These are phyloP conservation scores for Xenopus petersii DNA, from an alignment of 2,797 vertebrate species.

Conservation along the genomic window DNA sequence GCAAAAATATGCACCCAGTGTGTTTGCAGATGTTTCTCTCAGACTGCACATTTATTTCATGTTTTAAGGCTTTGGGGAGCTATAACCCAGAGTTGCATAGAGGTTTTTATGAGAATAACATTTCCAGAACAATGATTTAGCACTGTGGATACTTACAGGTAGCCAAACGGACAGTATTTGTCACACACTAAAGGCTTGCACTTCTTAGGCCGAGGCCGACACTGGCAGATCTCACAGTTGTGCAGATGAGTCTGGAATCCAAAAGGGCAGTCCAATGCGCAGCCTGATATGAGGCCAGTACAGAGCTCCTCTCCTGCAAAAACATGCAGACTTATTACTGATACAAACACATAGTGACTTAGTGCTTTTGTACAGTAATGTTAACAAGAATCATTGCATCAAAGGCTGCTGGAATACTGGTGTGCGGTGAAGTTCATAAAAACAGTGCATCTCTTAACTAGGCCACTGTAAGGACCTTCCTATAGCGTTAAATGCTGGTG, in stretches of 20 bases:
- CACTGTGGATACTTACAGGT: conserved; percentile 72
- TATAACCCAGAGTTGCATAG: conserved; percentile 27
- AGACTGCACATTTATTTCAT: conserved; percentile 38
- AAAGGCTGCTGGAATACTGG: too few relatives aligned
- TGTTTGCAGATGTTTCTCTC: background rate
- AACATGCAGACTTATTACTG: background rate
- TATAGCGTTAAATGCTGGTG: too few relatives aligned
- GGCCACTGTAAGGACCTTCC: too few relatives aligned
- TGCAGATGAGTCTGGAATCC: conserved; percentile 77
- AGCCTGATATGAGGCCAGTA: conserved; percentile 67
- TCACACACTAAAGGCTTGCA: conserved; percentile 79
- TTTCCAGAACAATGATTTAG: conserved; percentile 28
- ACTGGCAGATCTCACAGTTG: conserved; percentile 80
- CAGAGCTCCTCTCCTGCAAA: conserved; percentile 78
- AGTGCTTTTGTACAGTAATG: too few relatives aligned
- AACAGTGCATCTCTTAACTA: too few relatives aligned
- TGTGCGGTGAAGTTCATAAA: too few relatives aligned
- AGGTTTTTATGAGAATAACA: conserved; percentile 28
- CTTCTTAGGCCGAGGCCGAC: conserved; percentile 78
- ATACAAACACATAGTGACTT: too few relatives aligned
- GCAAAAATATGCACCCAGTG: conserved; percentile 29
- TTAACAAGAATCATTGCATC: too few relatives aligned
- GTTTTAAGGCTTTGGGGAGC: conserved; percentile 28
- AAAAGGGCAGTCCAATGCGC: conserved; percentile 75
- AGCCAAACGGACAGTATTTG: conserved; percentile 82